Conservation (phyloP, 2,888 invertebrate genomes). For the Melitaea athalia region DNA sequence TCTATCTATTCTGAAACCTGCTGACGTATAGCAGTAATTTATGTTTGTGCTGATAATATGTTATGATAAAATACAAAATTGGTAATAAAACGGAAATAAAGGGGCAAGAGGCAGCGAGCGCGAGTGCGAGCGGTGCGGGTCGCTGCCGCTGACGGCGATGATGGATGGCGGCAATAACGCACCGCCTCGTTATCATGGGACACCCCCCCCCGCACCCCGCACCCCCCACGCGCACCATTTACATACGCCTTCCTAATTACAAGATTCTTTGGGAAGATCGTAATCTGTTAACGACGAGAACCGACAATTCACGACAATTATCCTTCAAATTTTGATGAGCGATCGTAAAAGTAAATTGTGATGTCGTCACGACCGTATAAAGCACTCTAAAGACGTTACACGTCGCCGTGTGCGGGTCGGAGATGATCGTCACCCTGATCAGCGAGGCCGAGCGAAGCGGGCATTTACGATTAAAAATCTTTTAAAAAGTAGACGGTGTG, state of each 20-base stretch:
- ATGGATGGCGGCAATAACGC: conserved; percentile 74
- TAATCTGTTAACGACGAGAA: neutral
- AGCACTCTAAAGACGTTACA: too few relatives aligned
- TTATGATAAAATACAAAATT: neutral
- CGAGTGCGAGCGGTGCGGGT: conserved; percentile 22
- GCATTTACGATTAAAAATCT: neutral
- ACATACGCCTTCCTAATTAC: neutral
- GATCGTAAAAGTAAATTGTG: too few relatives aligned
- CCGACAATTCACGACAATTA: too few relatives aligned
- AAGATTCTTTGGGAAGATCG: neutral
- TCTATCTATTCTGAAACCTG: too few relatives aligned
- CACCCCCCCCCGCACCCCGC: conserved; percentile 15
- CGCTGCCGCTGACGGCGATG: conserved; percentile 49
- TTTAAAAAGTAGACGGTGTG: conserved; percentile 1
- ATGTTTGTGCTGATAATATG: too few relatives aligned
- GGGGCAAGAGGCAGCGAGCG: conserved; percentile 25
- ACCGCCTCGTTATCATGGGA: conserved; percentile 48
- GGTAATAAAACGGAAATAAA: conserved; percentile 8
- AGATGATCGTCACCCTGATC: too few relatives aligned
- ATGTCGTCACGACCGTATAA: too few relatives aligned
- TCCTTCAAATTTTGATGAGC: too few relatives aligned
- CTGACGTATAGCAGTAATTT: too few relatives aligned
- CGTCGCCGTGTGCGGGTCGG: too few relatives aligned
- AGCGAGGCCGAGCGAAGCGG: too few relatives aligned
- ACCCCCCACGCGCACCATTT: conserved; percentile 1